Evolutionary conservation across 2,888 invertebrate genomes (phyloP).

Genomic region (Autographa pulchrina): DNA sequence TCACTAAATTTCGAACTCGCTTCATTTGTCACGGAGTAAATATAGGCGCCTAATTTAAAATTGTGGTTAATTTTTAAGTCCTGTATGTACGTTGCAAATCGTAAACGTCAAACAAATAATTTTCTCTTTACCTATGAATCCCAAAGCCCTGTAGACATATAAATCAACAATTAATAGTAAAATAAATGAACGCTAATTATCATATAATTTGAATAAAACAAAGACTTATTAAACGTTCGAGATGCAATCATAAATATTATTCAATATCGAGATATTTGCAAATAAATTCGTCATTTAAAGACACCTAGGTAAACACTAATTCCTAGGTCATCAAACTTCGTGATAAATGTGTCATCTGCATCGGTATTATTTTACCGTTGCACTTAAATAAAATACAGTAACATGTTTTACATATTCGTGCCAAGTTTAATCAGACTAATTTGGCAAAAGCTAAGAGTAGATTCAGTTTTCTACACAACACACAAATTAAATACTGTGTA

Average conservation of each 20-base stretch:
- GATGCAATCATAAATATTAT: conserved; percentile 3
- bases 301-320: conserved; percentile 38
- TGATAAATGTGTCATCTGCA: conserved; percentile 31
- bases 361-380: conserved; percentile 6
- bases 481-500: too few relatives aligned
- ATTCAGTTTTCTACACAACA: not conserved
- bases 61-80: not conserved
- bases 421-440: not conserved
- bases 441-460: not conserved
- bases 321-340: conserved; percentile 33
- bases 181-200: not conserved
- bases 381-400: conserved; percentile 10
- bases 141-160: too few relatives aligned
- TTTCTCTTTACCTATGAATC: too few relatives aligned
- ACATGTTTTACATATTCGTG: conserved; percentile 2
- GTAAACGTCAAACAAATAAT: too few relatives aligned
- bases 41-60: not conserved
- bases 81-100: too few relatives aligned
- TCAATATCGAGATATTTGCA: conserved; percentile 11
- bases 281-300: conserved; percentile 33
- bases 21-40: not conserved
- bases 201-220: not conserved
- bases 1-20: not conserved
- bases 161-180: too few relatives aligned
- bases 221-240: not conserved